A percentile compares a stretch with the other conserved stretches of the same genome.
phyloP scores from a whole-genome alignment of 2,113 vertebrate species.

The Menura novaehollandiae region DNA sequence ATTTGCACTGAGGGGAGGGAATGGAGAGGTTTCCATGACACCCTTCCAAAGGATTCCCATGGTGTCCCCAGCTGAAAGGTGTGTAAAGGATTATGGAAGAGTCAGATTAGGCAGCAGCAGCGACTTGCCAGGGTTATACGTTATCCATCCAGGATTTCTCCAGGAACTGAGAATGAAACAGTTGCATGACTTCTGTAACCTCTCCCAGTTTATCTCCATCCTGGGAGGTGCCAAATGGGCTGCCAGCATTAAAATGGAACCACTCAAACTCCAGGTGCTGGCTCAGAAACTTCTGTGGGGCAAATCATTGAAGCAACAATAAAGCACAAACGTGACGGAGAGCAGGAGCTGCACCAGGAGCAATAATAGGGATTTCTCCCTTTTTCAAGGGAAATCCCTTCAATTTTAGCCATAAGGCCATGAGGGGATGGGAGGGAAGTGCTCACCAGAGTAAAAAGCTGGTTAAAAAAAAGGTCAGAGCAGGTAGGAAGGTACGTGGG shows the following conservation, averaged over 20 bases:
- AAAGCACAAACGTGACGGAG: not conserved
- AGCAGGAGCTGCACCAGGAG: not conserved
- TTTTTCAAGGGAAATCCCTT: not conserved
- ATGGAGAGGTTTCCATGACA: not conserved
- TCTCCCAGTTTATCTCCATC: not conserved
- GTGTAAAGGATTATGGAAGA: not conserved
- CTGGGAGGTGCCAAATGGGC: not conserved
- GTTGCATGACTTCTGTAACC: not conserved
- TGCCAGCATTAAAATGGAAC: not conserved
- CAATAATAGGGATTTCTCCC: accelerated
- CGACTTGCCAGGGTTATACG: not conserved
- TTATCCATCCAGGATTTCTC: not conserved
- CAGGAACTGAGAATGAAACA: accelerated
- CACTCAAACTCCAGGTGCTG: not conserved
- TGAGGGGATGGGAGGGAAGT: not conserved
- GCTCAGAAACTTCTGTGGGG: not conserved
- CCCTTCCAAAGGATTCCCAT: not conserved
- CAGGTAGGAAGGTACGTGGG: accelerated
- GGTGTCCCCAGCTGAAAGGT: not conserved
- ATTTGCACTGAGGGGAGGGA: not conserved
- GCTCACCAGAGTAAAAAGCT: not conserved
- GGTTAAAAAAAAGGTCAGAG: not conserved
- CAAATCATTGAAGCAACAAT: not conserved
- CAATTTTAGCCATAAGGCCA: not conserved
- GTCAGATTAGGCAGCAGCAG: not conserved